A percentile compares a stretch with the other conserved stretches of the same genome.
These are phyloP conservation scores for Eurois occulta DNA, from an alignment of 2,888 invertebrate species.

Conservation along the genomic window DNA sequence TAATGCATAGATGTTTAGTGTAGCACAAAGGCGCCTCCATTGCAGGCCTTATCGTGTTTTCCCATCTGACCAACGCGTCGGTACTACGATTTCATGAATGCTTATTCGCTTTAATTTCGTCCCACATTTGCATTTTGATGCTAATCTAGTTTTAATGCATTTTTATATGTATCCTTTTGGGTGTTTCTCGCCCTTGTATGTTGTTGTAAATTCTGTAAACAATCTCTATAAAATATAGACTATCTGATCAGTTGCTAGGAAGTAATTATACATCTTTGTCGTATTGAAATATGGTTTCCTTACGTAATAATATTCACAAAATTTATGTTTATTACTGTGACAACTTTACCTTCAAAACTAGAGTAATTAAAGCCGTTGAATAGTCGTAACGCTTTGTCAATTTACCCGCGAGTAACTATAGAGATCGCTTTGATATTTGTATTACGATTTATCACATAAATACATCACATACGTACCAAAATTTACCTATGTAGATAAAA, in stretches of 20 bases:
- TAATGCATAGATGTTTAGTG: slow-evolving; percentile 48
- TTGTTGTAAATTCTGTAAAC: slow-evolving; percentile 5
- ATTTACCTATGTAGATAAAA: not conserved
- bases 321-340: slow-evolving; percentile 23
- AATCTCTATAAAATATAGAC: not conserved
- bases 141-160: slow-evolving; percentile 56
- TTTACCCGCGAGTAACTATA: not conserved
- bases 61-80: slow-evolving; percentile 61
- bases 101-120: slow-evolving; percentile 64
- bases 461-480: not conserved
- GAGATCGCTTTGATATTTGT: slow-evolving; percentile 8
- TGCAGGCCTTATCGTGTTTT: slow-evolving; percentile 57
- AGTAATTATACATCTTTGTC: slow-evolving; percentile 17
- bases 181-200: not conserved
- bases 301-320: slow-evolving; percentile 13
- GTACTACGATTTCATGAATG: slow-evolving; percentile 64
- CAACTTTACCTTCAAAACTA: slow-evolving; percentile 22
- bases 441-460: not conserved
- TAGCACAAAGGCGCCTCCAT: slow-evolving; percentile 42
- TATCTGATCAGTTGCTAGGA: slow-evolving; percentile 20
- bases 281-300: slow-evolving; percentile 5
- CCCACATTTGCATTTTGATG: slow-evolving; percentile 67
- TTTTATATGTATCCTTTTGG: slow-evolving; percentile 39
- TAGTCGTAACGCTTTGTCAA: slow-evolving; percentile 19
- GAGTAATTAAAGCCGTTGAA: slow-evolving; percentile 26